Conservation (phyloP, 2,888 invertebrate genomes). For the Apamea crenata region DNA sequence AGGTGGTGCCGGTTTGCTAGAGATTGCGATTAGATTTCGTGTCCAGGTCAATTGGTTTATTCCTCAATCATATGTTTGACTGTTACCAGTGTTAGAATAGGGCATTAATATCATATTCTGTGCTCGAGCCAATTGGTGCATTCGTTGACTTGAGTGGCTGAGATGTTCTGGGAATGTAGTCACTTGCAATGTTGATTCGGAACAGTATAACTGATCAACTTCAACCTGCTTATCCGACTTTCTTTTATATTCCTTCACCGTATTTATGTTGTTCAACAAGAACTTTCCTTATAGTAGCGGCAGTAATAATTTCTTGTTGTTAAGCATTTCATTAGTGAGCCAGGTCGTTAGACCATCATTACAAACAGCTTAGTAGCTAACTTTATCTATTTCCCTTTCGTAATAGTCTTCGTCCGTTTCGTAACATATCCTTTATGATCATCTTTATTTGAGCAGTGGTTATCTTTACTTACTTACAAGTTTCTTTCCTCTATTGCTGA, state of each 20-base stretch:
- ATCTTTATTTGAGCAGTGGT: conserved; percentile 7
- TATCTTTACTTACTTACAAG: neutral
- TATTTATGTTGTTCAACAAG: neutral
- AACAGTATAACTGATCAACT: neutral
- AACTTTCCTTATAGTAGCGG: neutral
- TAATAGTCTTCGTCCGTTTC: conserved; percentile 36
- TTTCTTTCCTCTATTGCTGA: neutral
- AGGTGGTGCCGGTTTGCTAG: conserved; percentile 20
- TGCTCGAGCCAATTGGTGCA: conserved; percentile 3
- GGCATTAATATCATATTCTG: conserved; percentile 9
- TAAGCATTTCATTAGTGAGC: conserved; percentile 49
- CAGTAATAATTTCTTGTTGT: conserved; percentile 12
- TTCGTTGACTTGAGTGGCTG: neutral
- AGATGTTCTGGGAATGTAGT: conserved; percentile 8
- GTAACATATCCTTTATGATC: conserved; percentile 37
- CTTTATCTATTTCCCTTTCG: conserved; percentile 49
- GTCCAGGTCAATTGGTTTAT: conserved; percentile 39
- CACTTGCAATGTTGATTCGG: neutral
- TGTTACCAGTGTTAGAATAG: conserved; percentile 13
- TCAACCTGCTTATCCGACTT: neutral
- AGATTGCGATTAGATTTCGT: conserved; percentile 27
- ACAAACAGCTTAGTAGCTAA: conserved; percentile 44
- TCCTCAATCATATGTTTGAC: conserved; percentile 26
- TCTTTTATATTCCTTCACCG: neutral
- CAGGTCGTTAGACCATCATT: conserved; percentile 51